phyloP scores from a whole-genome alignment of 1,140 invertebrate genomes.

The Fopius arisanus region DNA sequence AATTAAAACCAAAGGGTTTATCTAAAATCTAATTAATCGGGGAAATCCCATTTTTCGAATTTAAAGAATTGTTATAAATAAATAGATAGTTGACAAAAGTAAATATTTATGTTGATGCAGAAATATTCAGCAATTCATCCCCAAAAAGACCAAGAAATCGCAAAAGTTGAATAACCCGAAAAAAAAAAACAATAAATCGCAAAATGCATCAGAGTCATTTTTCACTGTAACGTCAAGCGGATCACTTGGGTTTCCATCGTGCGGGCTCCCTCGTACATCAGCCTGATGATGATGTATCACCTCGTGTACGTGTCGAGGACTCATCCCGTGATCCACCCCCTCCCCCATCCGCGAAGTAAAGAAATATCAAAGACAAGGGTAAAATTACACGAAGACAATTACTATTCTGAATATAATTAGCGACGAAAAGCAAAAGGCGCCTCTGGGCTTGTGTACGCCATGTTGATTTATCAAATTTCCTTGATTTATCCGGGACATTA shows the following conservation, averaged over 20 bases:
- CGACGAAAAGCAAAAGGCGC: conserved; percentile 15
- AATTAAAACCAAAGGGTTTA: too few relatives aligned
- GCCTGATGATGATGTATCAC: conserved; percentile 44
- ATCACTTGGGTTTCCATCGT: conserved; percentile 37
- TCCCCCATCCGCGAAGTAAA: neutral
- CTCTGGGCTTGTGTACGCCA: conserved; percentile 12
- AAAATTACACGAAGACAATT: neutral
- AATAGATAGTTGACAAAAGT: too few relatives aligned
- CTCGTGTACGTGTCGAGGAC: conserved; percentile 4
- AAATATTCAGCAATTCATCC: too few relatives aligned
- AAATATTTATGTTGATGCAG: too few relatives aligned
- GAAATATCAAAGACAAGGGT: neutral
- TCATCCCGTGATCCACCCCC: neutral
- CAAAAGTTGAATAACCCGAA: conserved; percentile 15
- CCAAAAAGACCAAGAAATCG: neutral
- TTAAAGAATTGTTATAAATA: too few relatives aligned
- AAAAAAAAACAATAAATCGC: neutral
- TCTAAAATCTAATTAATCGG: too few relatives aligned
- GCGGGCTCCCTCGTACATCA: conserved; percentile 30
- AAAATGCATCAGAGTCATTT: conserved; percentile 35
- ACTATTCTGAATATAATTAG: neutral
- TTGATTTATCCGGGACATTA: conserved; percentile 59
- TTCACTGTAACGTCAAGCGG: conserved; percentile 39
- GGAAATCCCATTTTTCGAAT: too few relatives aligned
- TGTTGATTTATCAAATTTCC: conserved; percentile 59